Conservation (phyloP, 53 echinoderm and acorn worm genomes). For the Hippasteria phrygiana region DNA sequence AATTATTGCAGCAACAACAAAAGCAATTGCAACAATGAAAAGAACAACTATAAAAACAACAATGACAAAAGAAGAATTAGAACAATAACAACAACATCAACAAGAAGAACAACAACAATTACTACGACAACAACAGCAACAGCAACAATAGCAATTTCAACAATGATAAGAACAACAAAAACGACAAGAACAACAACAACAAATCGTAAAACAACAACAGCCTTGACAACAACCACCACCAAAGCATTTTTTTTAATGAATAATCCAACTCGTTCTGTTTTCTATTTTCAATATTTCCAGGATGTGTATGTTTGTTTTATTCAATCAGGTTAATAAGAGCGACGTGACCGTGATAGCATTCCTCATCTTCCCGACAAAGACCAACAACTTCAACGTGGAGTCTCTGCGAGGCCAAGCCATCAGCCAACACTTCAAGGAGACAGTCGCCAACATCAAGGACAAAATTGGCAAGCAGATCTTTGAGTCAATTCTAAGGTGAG, state of each 20-base stretch:
- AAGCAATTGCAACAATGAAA: neutral
- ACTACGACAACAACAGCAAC: neutral
- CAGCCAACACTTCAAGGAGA: constrained; percentile 94
- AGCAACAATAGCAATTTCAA: neutral
- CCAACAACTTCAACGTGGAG: constrained; percentile 98
- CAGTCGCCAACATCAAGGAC: constrained; percentile 83
- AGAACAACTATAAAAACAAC: neutral
- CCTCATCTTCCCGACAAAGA: constrained; percentile 93
- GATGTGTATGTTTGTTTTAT: neutral
- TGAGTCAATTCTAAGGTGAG: constrained; percentile 88
- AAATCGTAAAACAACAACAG: neutral
- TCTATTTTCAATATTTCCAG: too few relatives aligned
- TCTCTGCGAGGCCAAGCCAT: constrained; percentile 95
- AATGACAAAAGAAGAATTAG: neutral
- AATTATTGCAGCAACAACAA: neutral
- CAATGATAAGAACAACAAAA: neutral
- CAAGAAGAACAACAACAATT: neutral
- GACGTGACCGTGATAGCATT: constrained; percentile 94
- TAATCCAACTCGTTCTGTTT: too few relatives aligned
- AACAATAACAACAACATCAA: neutral
- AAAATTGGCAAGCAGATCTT: constrained; percentile 92
- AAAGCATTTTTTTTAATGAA: too few relatives aligned
- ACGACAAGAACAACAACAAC: neutral
- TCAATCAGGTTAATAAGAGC: constrained; percentile 77
- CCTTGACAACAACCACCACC: too few relatives aligned